Conservation (phyloP, 2,113 vertebrate genomes). For the Periophthalmus modestus region DNA sequence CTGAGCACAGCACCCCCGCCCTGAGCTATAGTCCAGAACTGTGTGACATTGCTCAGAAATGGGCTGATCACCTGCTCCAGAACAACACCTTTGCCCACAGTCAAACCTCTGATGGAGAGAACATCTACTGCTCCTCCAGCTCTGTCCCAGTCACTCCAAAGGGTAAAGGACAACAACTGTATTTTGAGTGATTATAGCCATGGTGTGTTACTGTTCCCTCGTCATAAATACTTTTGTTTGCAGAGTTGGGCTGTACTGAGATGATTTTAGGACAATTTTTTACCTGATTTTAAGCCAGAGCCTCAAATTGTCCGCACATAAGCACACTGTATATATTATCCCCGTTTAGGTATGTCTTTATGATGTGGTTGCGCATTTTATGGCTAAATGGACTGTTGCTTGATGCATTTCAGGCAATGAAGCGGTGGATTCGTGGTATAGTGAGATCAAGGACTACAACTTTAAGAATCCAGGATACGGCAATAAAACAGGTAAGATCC, state of each 20-base stretch:
- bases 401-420: slow-evolving; percentile 50
- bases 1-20: slow-evolving; percentile 26
- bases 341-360: too few species aligned
- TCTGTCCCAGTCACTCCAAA: slow-evolving; percentile 14
- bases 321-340: too few species aligned
- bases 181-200: too few species aligned
- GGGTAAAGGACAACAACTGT: slow-evolving; percentile 36
- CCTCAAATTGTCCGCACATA: too few species aligned
- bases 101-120: slow-evolving; percentile 63
- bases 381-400: background rate
- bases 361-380: too few species aligned
- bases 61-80: slow-evolving; percentile 68
- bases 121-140: slow-evolving; percentile 57
- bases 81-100: slow-evolving; percentile 52
- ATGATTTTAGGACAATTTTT: too few species aligned
- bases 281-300: too few species aligned
- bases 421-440: slow-evolving; percentile 66
- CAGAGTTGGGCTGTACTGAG: too few species aligned
- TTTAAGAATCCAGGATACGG: slow-evolving; percentile 41
- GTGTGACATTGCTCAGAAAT: slow-evolving; percentile 57
- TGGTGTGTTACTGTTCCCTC: too few species aligned
- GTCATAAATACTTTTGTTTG: too few species aligned
- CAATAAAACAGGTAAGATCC: slow-evolving; percentile 36
- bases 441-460: slow-evolving; percentile 67
- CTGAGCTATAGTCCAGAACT: slow-evolving; percentile 53